Evolutionary conservation across 1,140 invertebrate genomes (phyloP).

Genomic region (Plutomurus gul): DNA sequence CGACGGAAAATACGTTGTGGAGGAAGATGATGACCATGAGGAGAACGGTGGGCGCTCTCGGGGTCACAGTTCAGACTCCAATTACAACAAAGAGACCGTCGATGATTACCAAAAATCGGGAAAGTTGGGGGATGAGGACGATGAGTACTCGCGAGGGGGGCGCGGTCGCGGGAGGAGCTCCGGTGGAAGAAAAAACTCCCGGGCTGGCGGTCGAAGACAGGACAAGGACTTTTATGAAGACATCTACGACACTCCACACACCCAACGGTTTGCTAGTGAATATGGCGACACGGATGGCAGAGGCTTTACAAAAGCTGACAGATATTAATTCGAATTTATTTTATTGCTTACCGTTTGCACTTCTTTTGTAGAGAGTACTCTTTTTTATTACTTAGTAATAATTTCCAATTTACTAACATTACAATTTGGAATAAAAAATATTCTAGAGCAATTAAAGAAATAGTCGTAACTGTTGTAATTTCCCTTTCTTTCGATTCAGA

Average conservation of each 20-base stretch:
- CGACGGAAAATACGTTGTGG: neutral
- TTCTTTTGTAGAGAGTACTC: too few species aligned
- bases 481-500: too few species aligned
- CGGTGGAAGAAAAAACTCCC: neutral
- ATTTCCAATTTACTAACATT: too few species aligned
- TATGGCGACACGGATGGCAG: neutral
- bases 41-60: neutral
- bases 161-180: neutral
- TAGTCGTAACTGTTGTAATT: too few species aligned
- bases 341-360: too few species aligned
- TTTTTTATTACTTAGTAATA: too few species aligned
- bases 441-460: too few species aligned
- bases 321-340: too few species aligned
- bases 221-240: neutral
- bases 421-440: too few species aligned
- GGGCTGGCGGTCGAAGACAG: neutral
- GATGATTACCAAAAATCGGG: neutral
- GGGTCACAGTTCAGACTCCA: neutral
- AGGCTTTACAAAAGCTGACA: too few species aligned
- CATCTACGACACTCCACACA: too few species aligned
- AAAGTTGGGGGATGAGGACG: neutral
- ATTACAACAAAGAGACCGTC: neutral
- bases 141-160: neutral
- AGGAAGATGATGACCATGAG: neutral
- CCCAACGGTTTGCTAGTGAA: neutral